A percentile compares a stretch with the other conserved stretches of the same genome.
Evolutionary conservation across 2,888 invertebrate species (phyloP).

Genomic region (Yponomeuta plumbellus): DNA sequence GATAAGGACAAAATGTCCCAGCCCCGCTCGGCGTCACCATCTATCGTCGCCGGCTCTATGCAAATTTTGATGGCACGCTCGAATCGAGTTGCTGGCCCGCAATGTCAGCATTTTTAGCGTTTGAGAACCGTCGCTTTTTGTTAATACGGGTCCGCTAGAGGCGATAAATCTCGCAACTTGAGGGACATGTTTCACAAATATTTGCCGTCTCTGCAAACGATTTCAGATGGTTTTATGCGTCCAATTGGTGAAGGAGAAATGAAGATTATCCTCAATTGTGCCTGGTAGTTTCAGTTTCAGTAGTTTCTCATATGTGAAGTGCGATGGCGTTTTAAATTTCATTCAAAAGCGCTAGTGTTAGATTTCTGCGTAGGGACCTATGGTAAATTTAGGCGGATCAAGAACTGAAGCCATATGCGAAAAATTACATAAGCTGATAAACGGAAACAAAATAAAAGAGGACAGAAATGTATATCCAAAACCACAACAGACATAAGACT

Average conservation of each 20-base stretch:
- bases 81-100: not conserved
- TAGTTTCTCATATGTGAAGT: not conserved
- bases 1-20: not conserved
- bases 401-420: no score
- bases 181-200: conserved; percentile 1
- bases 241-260: not conserved
- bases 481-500: no score
- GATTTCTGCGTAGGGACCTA: no score
- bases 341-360: no score
- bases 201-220: not conserved
- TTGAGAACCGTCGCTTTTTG: not conserved
- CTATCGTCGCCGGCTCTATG: not conserved
- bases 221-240: not conserved
- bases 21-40: not conserved
- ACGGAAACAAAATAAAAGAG: no score
- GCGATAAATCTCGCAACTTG: not conserved
- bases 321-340: no score
- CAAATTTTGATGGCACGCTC: not conserved
- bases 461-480: no score
- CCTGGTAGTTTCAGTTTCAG: not conserved
- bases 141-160: not conserved
- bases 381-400: no score
- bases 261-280: not conserved
- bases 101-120: not conserved
- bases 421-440: no score